Percentiles rank a stretch among this genome's conserved stretches.
Evolutionary conservation across 2,113 vertebrate species (phyloP).

Genomic region (pig (Sus scrofa)): T2T-Sscrofa CM000830.6:128831001-128831500

Average conservation of each 20-base stretch:
- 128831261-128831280: neutral
- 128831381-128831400: constrained; percentile 5
- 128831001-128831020: neutral
- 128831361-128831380: neutral
- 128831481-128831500: neutral
- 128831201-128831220: neutral
- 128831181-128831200: neutral
- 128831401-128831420: neutral
- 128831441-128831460: neutral
- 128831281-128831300: constrained; percentile 1
- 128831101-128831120: neutral
- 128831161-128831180: neutral
- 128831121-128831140: neutral
- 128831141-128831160: neutral
- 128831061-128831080: neutral
- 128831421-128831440: neutral
- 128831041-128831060: neutral
- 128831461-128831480: neutral
- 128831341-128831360: neutral
- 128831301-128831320: neutral
- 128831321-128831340: neutral
- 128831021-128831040: neutral
- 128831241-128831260: neutral
- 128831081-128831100: neutral
- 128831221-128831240: neutral